Evolutionary conservation across 2,888 invertebrate species (phyloP), one percentile per base, ranked within the genome.

Genomic region (Sminthurides aquaticus): DNA sequence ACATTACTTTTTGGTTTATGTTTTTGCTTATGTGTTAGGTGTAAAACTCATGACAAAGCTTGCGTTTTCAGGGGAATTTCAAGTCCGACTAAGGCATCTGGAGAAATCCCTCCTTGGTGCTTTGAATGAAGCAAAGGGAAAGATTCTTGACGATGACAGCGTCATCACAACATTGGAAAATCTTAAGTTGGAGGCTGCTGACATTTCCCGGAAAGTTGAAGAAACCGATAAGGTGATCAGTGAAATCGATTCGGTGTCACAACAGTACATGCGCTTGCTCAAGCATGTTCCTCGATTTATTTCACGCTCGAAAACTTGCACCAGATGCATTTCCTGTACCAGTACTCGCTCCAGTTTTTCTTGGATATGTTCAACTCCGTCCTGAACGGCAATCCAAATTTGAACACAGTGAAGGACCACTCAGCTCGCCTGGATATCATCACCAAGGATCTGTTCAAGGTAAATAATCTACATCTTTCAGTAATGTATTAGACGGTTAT

Each of bases 291-390:
- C 77, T 94, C 94, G 78, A 98, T 99, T 78, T 99, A 98, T 82
- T 98, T 99, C 81, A 98, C 96, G 0, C 90, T 99, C 88, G 98
- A 99, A 78, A 91, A 94, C 62, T 84, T 99, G 69, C 94, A 98
- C 81, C 91, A 97, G 84, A 91, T 99, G 34, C 98, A 99, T 82
- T 98, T 97, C 87, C 82, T 99, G 71, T 99, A 99, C 81, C 98
- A 99, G 79, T 99, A 96, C 80, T 98, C 98, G 0, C 82, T 99
- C 73, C 94, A 98, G 81, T 98, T 99, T 89, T 97, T 99, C 84
- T 83, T 99, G 77, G 97, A 98, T 76, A 97, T 99, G 78, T 99
- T 99, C 82, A 93, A 91, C 71, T 90, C 91, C 2, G 96, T 97
- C 2, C 82, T 99, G 24, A 85, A 88, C 65, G 89, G 87, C 76